Conservation (phyloP, 2,888 invertebrate genomes). For the Drosophila siamana region DNA sequence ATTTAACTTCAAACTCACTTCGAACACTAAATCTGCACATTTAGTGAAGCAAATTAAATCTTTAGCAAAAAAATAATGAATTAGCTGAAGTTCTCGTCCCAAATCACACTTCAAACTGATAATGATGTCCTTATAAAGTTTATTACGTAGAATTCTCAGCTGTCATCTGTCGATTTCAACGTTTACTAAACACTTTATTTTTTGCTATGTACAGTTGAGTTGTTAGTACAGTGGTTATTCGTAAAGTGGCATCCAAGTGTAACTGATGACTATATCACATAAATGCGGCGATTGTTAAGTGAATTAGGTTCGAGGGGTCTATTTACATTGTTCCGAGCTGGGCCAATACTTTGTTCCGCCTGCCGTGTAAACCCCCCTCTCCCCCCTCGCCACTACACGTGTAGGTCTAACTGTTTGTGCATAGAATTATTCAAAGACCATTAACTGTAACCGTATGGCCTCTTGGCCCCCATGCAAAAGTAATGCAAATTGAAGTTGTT, state of each 20-base stretch:
- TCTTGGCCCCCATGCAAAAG: constrained; percentile 21
- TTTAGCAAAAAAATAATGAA: too few relatives aligned
- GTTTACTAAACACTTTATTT: background rate
- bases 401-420: constrained; percentile 11
- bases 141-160: too few relatives aligned
- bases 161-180: background rate
- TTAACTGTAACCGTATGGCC: constrained; percentile 49
- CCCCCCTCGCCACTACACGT: background rate
- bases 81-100: too few relatives aligned
- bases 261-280: constrained; percentile 11
- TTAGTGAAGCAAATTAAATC: too few relatives aligned
- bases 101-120: too few relatives aligned
- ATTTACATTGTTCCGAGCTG: constrained; percentile 10
- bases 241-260: background rate
- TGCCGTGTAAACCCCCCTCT: constrained; percentile 1
- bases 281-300: constrained; percentile 15
- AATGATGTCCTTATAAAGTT: too few relatives aligned
- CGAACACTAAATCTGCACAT: too few relatives aligned
- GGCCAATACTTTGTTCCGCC: constrained; percentile 39
- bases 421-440: constrained; percentile 28
- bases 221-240: background rate
- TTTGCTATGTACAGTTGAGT: background rate
- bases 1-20: too few relatives aligned
- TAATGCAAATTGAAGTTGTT: constrained; percentile 55
- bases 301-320: constrained; percentile 1